A percentile compares a stretch with the other conserved stretches of the same genome.
Conservation (phyloP, 1,140 invertebrate species). For the Thrips palmi region DNA sequence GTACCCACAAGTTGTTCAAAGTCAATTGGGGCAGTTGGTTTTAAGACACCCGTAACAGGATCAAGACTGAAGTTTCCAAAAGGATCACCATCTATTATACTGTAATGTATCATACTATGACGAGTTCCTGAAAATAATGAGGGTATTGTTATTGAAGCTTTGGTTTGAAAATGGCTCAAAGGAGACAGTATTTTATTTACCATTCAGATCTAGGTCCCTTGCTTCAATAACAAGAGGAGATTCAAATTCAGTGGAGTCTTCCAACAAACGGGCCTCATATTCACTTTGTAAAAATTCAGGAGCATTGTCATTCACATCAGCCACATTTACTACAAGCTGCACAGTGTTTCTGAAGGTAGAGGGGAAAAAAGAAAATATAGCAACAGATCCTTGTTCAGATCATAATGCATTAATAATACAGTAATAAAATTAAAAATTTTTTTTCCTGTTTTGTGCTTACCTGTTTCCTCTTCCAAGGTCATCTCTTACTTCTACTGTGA, state of each 20-base stretch:
- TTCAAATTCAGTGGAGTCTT: conserved; percentile 64
- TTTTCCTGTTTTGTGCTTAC: conserved; percentile 16
- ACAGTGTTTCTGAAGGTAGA: conserved; percentile 44
- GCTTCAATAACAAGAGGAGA: conserved; percentile 59
- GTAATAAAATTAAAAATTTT: conserved; percentile 1
- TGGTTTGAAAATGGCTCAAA: conserved; percentile 3
- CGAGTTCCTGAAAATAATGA: conserved; percentile 39
- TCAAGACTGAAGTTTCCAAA: conserved; percentile 68
- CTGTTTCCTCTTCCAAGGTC: conserved; percentile 68
- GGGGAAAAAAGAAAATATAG: neutral
- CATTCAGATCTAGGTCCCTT: conserved; percentile 68
- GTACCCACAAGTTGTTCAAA: conserved; percentile 39
- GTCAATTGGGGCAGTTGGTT: conserved; percentile 47
- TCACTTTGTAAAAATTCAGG: conserved; percentile 62
- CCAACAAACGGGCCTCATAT: conserved; percentile 66
- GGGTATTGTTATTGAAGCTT: neutral
- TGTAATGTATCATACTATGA: conserved; percentile 69
- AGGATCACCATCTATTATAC: conserved; percentile 55
- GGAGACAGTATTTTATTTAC: conserved; percentile 23
- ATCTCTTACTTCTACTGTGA: conserved; percentile 83
- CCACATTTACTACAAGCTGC: conserved; percentile 66
- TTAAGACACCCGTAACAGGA: conserved; percentile 46
- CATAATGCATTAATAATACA: neutral
- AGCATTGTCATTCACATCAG: conserved; percentile 77
- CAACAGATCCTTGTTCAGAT: neutral